Evolutionary conservation across 2,113 vertebrate species (phyloP), one percentile per base, ranked within the genome.

Genomic region (Anolis sagrei): DNA sequence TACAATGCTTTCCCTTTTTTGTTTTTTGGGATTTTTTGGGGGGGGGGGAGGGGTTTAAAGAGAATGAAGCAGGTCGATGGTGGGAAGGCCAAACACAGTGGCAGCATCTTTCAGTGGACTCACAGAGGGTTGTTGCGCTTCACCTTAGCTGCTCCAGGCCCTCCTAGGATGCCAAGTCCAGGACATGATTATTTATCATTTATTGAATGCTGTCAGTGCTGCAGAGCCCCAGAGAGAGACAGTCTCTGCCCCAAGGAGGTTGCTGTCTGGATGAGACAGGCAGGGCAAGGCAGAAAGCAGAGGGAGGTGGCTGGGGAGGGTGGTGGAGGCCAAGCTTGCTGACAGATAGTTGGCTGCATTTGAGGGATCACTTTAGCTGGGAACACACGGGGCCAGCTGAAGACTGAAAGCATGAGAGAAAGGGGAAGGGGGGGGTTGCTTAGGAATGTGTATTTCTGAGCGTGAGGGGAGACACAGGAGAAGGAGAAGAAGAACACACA

Each of bases 131-230:
- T 48, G 77, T 34, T 74, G 39, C 80, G 84, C 58, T 86, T 86
- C 29, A 48, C 39, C 80, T 64, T 80, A 79, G 54, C 69, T 58
- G 76, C 54, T 85, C 68, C 39, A 80, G 39, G 69, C 69, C 69
- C 69, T 80, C 84, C 58, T 74, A 80, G 69, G 84, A 86, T 27
- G 77, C 84, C 14, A 16, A 86, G 29, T 74, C 84, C 68, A 66
- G 77, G 77, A 80, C 68, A 64, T 86, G 68, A 86, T 74, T 74
- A 86, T 80, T 86, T 80, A 86, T 80, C 84, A 74, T 86, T 80
- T 80, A 86, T 80, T 80, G 84, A 80, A 75, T 16, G 70, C 77
- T 80, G 84, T 86, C 54, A 74, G 84, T 80, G 69, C 44, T 80
- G 70, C 25, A 64, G 82, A 76, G 54, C 72, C 82, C 72, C 29